phyloP scores from a whole-genome alignment of 2,888 invertebrate genomes.

The Mythimna lalbum region DNA sequence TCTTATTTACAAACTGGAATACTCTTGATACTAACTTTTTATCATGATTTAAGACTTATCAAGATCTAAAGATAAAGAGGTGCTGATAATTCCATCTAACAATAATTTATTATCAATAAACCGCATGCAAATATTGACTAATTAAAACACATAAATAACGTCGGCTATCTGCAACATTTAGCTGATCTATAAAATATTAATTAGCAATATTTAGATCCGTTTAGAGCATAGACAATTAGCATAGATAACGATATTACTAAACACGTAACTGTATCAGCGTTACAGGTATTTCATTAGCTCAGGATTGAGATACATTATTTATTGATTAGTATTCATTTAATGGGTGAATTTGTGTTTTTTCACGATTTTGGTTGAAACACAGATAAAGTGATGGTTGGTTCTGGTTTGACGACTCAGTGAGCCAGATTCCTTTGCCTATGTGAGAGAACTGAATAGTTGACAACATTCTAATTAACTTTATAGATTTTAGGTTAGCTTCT shows the following conservation, averaged over 20 bases:
- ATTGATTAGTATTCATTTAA: conserved; percentile 31
- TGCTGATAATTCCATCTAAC: conserved; percentile 3
- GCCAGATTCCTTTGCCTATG: neutral
- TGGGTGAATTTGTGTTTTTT: conserved; percentile 35
- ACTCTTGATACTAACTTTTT: too few species aligned
- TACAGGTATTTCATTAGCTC: conserved; percentile 20
- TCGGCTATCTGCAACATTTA: conserved; percentile 40
- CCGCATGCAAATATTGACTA: conserved; percentile 24
- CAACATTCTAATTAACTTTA: neutral
- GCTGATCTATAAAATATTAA: conserved; percentile 60
- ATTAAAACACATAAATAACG: conserved; percentile 52
- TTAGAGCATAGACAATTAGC: conserved; percentile 30
- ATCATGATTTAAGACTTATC: neutral
- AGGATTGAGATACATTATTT: conserved; percentile 21
- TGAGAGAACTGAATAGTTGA: neutral
- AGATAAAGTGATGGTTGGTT: neutral
- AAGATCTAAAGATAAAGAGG: neutral
- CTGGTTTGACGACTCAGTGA: neutral
- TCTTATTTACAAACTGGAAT: too few species aligned
- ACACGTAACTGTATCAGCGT: conserved; percentile 28
- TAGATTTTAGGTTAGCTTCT: neutral
- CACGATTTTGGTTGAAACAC: conserved; percentile 8
- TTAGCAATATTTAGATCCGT: conserved; percentile 50
- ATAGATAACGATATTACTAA: conserved; percentile 48
- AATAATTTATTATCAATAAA: conserved; percentile 31